Evolutionary conservation across 2,113 vertebrate species (phyloP), one percentile per base, ranked within the genome.

Genomic region (Stictonetta naevosa): DNA sequence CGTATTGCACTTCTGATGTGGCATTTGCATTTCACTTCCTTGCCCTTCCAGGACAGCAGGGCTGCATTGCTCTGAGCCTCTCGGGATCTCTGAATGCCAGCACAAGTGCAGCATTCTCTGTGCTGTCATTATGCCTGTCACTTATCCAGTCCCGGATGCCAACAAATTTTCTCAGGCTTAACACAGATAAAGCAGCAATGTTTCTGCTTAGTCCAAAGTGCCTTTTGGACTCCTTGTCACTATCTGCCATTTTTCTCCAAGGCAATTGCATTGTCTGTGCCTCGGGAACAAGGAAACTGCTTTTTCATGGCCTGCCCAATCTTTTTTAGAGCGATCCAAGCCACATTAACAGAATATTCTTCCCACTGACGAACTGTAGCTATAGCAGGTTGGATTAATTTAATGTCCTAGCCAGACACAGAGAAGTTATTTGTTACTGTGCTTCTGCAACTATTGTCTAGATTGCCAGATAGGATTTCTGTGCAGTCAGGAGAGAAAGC

Each of bases 161-260:
- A 97, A 94, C 95, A 97, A 93, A 96, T 96, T 96, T 96, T 96
- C 96, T 97, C 96, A 96, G 95, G 96, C 96, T 97, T 96, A 96
- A 85, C 95, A 85, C 93, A 96, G 96, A 97, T 96, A 96, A 96
- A 96, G 96, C 96, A 94, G 89, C 81, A 95, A 96, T 95, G 96
- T 96, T 96, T 96, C 96, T 95, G 94, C 88, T 92, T 78, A 87
- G 95, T 66, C 93, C 93, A 92, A 86, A 95, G 86, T 96, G 94
- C 91, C 95, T 96, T 97, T 96, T 96, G 91, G 95, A 93, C 94
- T 96, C 91, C 95, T 95, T 92, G 96, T 96, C 84, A 2, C 90
- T 94, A 55, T 96, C 94, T 96, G 95, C 95, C 95, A 69, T 95
- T 96, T 96, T 95, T 95, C 91, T 96, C 68, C 52, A 11, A 95